A percentile compares a stretch with the other conserved stretches of the same genome.
Conservation (phyloP, 1,140 invertebrate genomes). For the Chironomus tepperi region DNA sequence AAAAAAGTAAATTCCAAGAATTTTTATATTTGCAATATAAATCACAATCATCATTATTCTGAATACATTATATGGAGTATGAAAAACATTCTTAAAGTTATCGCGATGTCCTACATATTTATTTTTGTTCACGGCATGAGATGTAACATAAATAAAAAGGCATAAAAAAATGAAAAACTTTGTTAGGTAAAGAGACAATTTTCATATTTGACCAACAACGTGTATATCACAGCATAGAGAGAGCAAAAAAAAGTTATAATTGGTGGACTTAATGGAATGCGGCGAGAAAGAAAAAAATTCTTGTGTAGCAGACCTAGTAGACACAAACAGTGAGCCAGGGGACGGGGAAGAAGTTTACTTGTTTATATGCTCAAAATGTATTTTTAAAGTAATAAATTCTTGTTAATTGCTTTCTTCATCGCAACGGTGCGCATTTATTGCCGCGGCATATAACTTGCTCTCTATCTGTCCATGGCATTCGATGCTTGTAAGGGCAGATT, state of each 20-base stretch:
- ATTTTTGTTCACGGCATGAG: too few relatives aligned
- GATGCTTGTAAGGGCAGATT: conserved; percentile 17
- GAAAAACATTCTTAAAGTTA: too few relatives aligned
- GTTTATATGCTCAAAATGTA: conserved; percentile 16
- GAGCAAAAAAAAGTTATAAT: background rate
- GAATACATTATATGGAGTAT: too few relatives aligned
- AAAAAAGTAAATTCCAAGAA: too few relatives aligned
- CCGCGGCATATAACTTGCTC: background rate
- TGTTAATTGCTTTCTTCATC: conserved; percentile 22
- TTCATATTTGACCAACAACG: too few relatives aligned
- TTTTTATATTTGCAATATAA: too few relatives aligned
- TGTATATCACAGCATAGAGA: background rate
- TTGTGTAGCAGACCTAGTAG: background rate
- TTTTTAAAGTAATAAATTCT: conserved; percentile 24
- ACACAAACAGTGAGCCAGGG: background rate
- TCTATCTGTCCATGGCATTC: background rate
- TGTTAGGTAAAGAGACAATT: too few relatives aligned
- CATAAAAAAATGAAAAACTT: too few relatives aligned
- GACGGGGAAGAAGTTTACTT: background rate
- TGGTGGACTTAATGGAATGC: conserved; percentile 19
- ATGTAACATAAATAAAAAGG: too few relatives aligned
- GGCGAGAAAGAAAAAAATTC: background rate
- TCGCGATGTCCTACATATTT: too few relatives aligned
- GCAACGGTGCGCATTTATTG: conserved; percentile 16
- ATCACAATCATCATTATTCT: too few relatives aligned